These are phyloP conservation scores for Brachylomia viminalis DNA, from an alignment of 2,888 invertebrate species.

Conservation along the genomic window DNA sequence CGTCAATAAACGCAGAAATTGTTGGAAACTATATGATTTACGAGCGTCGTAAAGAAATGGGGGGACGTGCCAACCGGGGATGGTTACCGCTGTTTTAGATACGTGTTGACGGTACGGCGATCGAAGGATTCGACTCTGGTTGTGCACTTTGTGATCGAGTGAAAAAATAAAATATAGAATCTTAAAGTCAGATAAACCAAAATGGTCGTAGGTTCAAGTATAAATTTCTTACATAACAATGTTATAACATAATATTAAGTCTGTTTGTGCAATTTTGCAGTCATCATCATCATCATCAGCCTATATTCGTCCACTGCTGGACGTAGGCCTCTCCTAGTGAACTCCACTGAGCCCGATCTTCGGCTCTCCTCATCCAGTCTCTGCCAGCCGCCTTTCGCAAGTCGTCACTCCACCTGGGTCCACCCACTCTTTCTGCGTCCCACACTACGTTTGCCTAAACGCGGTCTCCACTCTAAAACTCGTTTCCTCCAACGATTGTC, in stretches of 20 bases:
- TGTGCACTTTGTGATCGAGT: conserved; percentile 30
- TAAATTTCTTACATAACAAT: not conserved
- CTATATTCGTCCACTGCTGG: too few species aligned
- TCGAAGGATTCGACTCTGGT: conserved; percentile 21
- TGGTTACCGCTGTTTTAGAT: conserved; percentile 44
- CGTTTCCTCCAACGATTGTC: too few species aligned
- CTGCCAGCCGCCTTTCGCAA: too few species aligned
- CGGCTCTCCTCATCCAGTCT: too few species aligned
- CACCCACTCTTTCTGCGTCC: too few species aligned
- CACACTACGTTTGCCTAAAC: too few species aligned
- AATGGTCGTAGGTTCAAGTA: not conserved
- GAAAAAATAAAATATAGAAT: not conserved
- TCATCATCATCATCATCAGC: too few species aligned
- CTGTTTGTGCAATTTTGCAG: not conserved
- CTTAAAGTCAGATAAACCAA: not conserved
- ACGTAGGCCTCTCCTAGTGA: too few species aligned
- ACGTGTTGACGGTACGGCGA: conserved; percentile 2
- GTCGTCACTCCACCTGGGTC: too few species aligned
- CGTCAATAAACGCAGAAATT: conserved; percentile 62
- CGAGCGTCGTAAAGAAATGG: conserved; percentile 58
- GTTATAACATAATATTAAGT: not conserved
- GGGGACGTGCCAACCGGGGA: conserved; percentile 62
- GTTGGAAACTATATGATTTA: conserved; percentile 67
- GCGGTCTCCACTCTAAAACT: too few species aligned
- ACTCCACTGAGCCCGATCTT: too few species aligned